Conservation (phyloP, 2,113 vertebrate species). For the Echinops telfairi region DNA sequence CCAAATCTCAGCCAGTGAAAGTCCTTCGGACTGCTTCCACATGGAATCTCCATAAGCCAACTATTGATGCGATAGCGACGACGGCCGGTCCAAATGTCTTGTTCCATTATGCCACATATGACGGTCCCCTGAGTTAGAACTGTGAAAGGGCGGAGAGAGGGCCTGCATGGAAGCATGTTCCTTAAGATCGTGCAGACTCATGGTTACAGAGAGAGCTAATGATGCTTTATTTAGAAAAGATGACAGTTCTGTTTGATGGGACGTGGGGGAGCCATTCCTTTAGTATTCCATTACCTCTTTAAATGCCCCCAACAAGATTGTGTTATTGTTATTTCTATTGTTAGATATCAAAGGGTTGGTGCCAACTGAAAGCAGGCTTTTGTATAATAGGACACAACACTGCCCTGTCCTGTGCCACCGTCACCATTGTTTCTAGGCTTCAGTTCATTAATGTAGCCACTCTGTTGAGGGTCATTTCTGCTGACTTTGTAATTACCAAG, state of each 20-base stretch:
- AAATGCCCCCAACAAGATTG: too few relatives aligned
- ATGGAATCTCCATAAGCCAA: not conserved
- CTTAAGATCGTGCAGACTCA: not conserved
- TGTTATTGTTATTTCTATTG: too few relatives aligned
- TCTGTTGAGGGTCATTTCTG: too few relatives aligned
- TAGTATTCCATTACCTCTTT: not conserved
- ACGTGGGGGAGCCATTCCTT: not conserved
- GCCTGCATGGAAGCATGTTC: not conserved
- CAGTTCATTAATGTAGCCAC: too few relatives aligned
- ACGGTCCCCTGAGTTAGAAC: not conserved
- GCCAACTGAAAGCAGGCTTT: too few relatives aligned
- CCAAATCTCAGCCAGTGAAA: not conserved
- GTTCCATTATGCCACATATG: not conserved
- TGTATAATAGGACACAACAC: too few relatives aligned
- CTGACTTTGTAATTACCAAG: too few relatives aligned
- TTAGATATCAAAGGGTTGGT: too few relatives aligned
- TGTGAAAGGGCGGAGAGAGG: not conserved
- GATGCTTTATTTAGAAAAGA: constrained; percentile 14
- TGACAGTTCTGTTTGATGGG: constrained; percentile 1
- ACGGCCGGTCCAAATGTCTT: not conserved
- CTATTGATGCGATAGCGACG: not conserved
- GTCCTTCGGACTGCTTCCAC: not conserved
- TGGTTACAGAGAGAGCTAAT: not conserved
- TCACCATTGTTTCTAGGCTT: too few relatives aligned
- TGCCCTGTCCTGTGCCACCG: too few relatives aligned